Evolutionary conservation across 2,797 vertebrate species (phyloP).

Genomic region (Ctenochaetus hawaiiensis): DNA sequence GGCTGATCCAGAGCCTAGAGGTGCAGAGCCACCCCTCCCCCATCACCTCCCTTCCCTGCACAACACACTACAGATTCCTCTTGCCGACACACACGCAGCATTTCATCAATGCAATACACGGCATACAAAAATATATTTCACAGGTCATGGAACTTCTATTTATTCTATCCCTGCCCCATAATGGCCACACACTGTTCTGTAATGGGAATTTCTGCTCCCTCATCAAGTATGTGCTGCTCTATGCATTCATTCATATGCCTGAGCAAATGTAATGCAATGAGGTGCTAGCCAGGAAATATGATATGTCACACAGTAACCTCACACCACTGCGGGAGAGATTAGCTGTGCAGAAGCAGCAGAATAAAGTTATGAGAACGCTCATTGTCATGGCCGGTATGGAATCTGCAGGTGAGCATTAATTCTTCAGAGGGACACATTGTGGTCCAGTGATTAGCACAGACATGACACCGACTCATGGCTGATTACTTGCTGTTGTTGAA

Average conservation of each 20-base stretch:
- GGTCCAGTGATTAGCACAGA: conserved; percentile 14
- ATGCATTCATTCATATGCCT: conserved; percentile 49
- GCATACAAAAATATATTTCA: conserved; percentile 59
- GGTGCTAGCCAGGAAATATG: conserved; percentile 50
- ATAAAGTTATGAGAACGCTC: conserved; percentile 30
- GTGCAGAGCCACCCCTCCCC: conserved; percentile 6
- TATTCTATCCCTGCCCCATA: conserved; percentile 41
- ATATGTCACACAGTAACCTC: conserved; percentile 35
- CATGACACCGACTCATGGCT: conserved; percentile 28
- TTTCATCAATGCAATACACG: conserved; percentile 1
- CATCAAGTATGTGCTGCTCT: conserved; percentile 50
- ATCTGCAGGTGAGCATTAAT: conserved; percentile 44
- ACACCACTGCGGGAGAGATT: conserved; percentile 27
- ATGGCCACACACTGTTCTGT: conserved; percentile 56
- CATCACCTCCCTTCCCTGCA: conserved; percentile 15
- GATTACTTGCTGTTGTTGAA: conserved; percentile 14
- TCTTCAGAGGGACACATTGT: conserved; percentile 25
- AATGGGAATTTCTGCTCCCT: conserved; percentile 62
- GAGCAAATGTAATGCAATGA: conserved; percentile 47
- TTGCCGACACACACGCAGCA: conserved; percentile 12
- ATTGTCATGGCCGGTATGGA: conserved; percentile 24
- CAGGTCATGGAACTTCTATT: conserved; percentile 58
- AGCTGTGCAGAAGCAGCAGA: conserved; percentile 25
- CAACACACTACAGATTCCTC: conserved; percentile 26
- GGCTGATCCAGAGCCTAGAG: conserved; percentile 56